Evolutionary conservation across 2,797 vertebrate genomes (phyloP).

Genomic region (Enteromius thamalakanensis): DNA sequence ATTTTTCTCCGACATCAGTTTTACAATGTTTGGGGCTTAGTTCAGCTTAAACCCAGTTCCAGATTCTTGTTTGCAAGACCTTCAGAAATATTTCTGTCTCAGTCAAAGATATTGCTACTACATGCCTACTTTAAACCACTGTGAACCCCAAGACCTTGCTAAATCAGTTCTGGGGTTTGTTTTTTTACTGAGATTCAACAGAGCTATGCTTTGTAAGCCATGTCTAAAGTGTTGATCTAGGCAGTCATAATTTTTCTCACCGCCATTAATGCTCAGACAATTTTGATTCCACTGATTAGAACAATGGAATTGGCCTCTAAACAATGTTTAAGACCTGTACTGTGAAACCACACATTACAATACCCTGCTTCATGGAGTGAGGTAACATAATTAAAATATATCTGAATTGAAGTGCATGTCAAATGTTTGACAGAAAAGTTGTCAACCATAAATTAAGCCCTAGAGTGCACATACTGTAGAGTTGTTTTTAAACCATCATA

Average conservation of each 20-base stretch:
- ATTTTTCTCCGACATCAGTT: slow-evolving; percentile 29
- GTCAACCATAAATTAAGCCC: slow-evolving; percentile 24
- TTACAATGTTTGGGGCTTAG: slow-evolving; percentile 24
- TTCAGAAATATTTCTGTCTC: slow-evolving; percentile 22
- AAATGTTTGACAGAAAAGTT: slow-evolving; percentile 35
- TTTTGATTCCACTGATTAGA: slow-evolving; percentile 32
- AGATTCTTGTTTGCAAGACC: slow-evolving; percentile 28
- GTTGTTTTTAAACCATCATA: slow-evolving; percentile 11
- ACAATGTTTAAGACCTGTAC: slow-evolving; percentile 32
- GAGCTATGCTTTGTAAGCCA: slow-evolving; percentile 25
- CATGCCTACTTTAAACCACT: slow-evolving; percentile 31
- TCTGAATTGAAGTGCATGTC: slow-evolving; percentile 41
- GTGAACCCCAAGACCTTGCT: slow-evolving; percentile 32
- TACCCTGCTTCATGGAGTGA: slow-evolving; percentile 9
- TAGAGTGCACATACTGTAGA: slow-evolving; percentile 4
- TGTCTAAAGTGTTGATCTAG: slow-evolving; percentile 39
- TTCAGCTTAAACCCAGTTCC: neutral
- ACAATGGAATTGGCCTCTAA: slow-evolving; percentile 39
- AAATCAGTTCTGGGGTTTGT: slow-evolving; percentile 30
- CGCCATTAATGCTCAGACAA: slow-evolving; percentile 50
- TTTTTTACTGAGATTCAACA: slow-evolving; percentile 33
- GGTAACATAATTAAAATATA: slow-evolving; percentile 14
- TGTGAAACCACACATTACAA: slow-evolving; percentile 26
- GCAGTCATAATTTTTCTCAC: slow-evolving; percentile 28
- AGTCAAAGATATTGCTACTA: slow-evolving; percentile 24